Percentiles rank a stretch among this genome's conserved stretches.
Evolutionary conservation across 2,797 vertebrate species (phyloP).

Genomic region (Paratrypauchen microcephalus): DNA sequence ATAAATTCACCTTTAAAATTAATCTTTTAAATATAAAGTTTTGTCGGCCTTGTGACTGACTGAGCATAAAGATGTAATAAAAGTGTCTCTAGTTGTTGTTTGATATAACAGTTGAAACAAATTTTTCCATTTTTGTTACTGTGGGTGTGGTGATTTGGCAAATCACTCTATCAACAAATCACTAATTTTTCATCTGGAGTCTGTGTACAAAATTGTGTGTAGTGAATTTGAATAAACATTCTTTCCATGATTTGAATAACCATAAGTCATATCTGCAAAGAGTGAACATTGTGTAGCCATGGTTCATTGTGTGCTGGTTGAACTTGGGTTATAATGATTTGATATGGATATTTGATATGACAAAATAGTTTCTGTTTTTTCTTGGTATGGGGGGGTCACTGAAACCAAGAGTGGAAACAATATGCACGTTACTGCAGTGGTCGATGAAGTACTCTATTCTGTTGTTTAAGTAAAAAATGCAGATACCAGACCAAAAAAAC

Average conservation of each 20-base stretch:
- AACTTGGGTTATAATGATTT: not conserved
- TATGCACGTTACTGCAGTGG: too few relatives aligned
- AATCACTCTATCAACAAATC: conserved; percentile 1
- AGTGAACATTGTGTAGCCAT: not conserved
- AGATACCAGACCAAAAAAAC: too few relatives aligned
- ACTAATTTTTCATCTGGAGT: not conserved
- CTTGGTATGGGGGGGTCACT: not conserved
- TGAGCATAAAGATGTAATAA: conserved; percentile 2
- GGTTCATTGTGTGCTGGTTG: not conserved
- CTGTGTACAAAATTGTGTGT: not conserved
- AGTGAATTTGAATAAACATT: not conserved
- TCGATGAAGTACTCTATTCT: too few relatives aligned
- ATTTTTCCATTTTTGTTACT: not conserved
- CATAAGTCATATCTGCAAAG: not conserved
- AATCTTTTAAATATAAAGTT: not conserved
- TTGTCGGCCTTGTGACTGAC: not conserved
- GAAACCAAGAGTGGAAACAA: not conserved
- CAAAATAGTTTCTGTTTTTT: not conserved
- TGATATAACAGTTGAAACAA: not conserved
- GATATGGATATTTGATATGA: not conserved
- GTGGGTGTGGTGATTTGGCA: not conserved
- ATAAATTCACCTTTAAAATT: conserved; percentile 6
- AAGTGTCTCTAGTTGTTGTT: too few relatives aligned
- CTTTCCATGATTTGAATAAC: not conserved
- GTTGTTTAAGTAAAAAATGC: too few relatives aligned